Base-by-base conservation (phyloP, 2,113 vertebrate species). In the Paramormyrops kingsleyae region DNA sequence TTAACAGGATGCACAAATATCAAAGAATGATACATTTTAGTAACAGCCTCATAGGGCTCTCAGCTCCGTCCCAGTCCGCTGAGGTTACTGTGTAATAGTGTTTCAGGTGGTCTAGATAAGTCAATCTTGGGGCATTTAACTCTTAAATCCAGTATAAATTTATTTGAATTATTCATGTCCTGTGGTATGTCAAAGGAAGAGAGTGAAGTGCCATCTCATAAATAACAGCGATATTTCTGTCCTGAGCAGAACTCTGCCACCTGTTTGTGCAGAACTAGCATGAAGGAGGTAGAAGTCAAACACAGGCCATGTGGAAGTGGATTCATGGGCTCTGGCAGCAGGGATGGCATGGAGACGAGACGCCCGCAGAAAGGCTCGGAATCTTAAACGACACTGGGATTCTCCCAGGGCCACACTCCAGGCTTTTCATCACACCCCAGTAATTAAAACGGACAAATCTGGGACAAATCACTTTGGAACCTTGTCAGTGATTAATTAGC, bases 331-430 rank as follows among this genome's bases (percentile, higher is more conserved):
- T 56, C 89, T 93, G 83, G 84, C 87, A 52, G 49, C 89, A 6
- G 90, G 83, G 87, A 77, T 83, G 83, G 66, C 59, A 88, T 49
- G 53, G 74, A 24, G 27, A 27, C 83, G 74, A 24, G 27, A 27
- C 83, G 52, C 13, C 89, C 84, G 83, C 91, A 92, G 89, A 66
- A 66, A 19, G 31, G 46, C n/a, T 88, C 90, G 88, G 90, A 90
- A 93, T 93, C 86, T 92, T 89, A 91, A 90, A 88, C 56, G 42
- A 27, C 89, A 87, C 89, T 47, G 27, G 90, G 62, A 49, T 50
- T 31, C 27, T 86, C 62, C 35, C 39, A 17, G 49, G 24, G 46
- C 42, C 87, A 77, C 5, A 3, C 74, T 80, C 74, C 17, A 80
- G 35, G 62, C 62, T 70, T 80, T 53, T 74, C 77, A 19, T 31